phyloP scores from a whole-genome alignment of 2,113 vertebrate species.

The Phodopus roborovskii region DNA sequence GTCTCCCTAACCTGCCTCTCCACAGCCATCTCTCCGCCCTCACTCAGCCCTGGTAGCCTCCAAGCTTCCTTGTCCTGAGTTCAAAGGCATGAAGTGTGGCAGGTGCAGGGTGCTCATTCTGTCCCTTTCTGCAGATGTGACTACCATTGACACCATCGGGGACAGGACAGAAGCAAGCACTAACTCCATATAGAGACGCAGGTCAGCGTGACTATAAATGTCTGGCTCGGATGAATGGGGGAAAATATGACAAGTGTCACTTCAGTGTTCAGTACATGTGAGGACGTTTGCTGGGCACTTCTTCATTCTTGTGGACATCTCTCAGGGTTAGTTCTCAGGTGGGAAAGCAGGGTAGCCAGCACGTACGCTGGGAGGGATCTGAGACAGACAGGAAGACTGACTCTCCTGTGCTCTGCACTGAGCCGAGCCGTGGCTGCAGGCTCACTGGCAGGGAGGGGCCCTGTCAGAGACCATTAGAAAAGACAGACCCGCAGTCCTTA shows the following conservation, averaged over 20 bases:
- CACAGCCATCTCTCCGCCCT: neutral
- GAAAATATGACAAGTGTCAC: neutral
- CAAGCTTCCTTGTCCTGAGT: neutral
- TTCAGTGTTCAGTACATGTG: neutral
- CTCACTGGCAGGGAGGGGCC: neutral
- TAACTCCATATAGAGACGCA: neutral
- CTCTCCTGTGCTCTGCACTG: neutral
- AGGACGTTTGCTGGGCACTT: neutral
- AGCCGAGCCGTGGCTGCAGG: neutral
- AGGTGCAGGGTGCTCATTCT: neutral
- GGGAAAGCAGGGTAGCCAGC: neutral
- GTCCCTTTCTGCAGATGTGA: neutral
- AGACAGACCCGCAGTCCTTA: neutral
- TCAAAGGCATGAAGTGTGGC: neutral
- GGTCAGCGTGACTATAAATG: neutral
- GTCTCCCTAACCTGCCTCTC: neutral
- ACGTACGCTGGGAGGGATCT: neutral
- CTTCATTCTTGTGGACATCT: neutral
- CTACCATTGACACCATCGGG: conserved; percentile 16
- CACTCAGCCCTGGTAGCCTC: neutral
- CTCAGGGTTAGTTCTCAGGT: neutral
- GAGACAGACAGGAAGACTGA: neutral
- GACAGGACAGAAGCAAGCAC: neutral
- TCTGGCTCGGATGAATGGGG: neutral
- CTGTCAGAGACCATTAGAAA: neutral